Evolutionary conservation across 2,797 vertebrate genomes (phyloP), one percentile per base, ranked within the genome.

Genomic region (Cynopterus sphinx): DNA sequence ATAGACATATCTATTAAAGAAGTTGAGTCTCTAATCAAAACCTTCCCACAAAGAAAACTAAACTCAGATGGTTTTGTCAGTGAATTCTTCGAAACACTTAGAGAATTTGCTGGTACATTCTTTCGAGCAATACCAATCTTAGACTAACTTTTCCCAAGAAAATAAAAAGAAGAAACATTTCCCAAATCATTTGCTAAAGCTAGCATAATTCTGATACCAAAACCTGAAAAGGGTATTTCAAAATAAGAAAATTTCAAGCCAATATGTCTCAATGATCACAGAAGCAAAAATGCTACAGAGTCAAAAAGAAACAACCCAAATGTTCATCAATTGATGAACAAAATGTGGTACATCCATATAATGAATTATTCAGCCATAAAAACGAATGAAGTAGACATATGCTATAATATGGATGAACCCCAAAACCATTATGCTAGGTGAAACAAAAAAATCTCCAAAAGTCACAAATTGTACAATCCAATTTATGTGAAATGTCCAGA

Each of bases 131-230:
- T 79, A 87, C 49, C 28, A 78, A 39, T 61, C 67, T 81, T 46
- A 88, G 49, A 73, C 73, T 89, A 82, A 85, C 43, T 91, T 33
- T 39, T 85, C 1, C 73, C 71, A 39, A 67, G 21, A 91, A 57
- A 36, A 91, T 77, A 90, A 70, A 94, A 82, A 79, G 22, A 77
- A 90, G 26, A 90, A 75, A 74, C 6, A 94, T 46, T 92, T 85
- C 36, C 33, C 59, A 94, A 79, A 9, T 85, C 10, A 67, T 73
- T 84, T 75, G 93, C 81, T 46, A 2, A 89, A 51, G 93, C 31
- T 61, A 68, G 21, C 26, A 51, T 79, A 85, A 90, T 15, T 95
- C 63, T 85, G 87, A 74, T 36, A 73, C 5, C 53, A 90, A 92
- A 89, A 87, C 49, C 36, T 84, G 28, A 92, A 95, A 74, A 93